Evolutionary conservation across 2,888 invertebrate species (phyloP), one percentile per base, ranked within the genome.

Genomic region (Ceriagrion tenellum): DNA sequence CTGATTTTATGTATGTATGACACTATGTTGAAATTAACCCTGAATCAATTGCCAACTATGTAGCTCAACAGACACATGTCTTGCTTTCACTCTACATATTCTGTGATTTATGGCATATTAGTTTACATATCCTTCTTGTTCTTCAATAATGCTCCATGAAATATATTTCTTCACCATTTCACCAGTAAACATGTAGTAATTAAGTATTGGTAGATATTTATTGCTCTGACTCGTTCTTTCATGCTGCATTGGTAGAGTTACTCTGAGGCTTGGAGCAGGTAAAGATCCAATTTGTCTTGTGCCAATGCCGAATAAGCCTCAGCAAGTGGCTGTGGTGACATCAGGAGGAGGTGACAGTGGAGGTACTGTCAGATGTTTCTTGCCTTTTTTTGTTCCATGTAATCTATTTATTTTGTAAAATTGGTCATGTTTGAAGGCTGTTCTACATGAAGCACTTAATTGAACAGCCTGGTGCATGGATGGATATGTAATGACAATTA

Each of bases 261-360:
- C 93, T 55, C 93, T 93, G 63, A 93, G 93, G n/a, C 74, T 93
- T 95, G 96, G 96, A 59, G 96, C 96, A 55, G 96, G 96, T 95
- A 96, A 96, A 95, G 99, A 99, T 96, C 98, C 99, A 96, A 97
- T 98, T 95, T 97, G 97, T 0, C 97, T 99, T 93, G 98, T 98
- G 12, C 98, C 99, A 0, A 98, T 99, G 97, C 99, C 99, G 0
- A 98, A 99, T 96, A 99, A 99, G 96, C 97, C 98, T 0, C 98
- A 98, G 95, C 98, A 99, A 97, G 98, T 99, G 13, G 99, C 99
- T 0, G 98, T 99, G 0, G 93, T 93, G n/a, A 93, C 93, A 26
- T 93, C 93, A 30, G 93, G 93, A 74, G 93, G 93, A 18, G 93
- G 93, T 47, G 93, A 93, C 69, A 93, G 93, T n/a, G 93, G 93